Conservation (phyloP, 1,140 invertebrate species). For the Delia radicum region DNA sequence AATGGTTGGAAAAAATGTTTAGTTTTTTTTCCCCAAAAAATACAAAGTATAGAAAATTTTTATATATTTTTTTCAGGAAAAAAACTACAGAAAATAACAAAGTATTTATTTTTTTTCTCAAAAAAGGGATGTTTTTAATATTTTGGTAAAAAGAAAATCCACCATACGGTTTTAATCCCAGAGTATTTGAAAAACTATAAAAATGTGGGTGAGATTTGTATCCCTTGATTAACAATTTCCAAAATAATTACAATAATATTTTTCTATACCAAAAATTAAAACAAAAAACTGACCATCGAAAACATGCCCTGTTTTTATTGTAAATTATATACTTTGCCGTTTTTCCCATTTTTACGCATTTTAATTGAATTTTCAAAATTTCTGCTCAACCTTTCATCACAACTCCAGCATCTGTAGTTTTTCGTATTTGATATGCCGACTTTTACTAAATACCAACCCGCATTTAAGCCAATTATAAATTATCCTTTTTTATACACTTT, state of each 20-base stretch:
- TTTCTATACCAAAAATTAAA: not conserved
- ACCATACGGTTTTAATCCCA: constrained; percentile 1
- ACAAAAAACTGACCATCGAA: not conserved
- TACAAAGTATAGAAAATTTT: not conserved
- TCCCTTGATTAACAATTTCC: not conserved
- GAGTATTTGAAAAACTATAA: not conserved
- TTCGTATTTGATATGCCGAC: not conserved
- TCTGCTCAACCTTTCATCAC: not conserved
- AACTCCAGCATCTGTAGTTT: not conserved
- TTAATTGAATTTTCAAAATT: not conserved
- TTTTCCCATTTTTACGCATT: not conserved
- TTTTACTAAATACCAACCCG: not conserved
- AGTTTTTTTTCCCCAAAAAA: not conserved
- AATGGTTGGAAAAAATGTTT: not conserved
- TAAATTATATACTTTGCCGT: not conserved
- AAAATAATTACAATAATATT: not conserved
- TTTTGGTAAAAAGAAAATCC: not conserved
- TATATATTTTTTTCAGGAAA: not conserved
- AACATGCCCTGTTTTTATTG: not conserved
- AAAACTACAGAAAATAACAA: too few relatives aligned
- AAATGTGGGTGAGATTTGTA: not conserved
- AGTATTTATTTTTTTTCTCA: not conserved
- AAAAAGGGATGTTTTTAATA: not conserved
- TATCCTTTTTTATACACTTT: not conserved
- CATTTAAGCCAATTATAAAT: not conserved